phyloP scores from a whole-genome alignment of 2,888 invertebrate genomes.

The Dasypogon diadema region DNA sequence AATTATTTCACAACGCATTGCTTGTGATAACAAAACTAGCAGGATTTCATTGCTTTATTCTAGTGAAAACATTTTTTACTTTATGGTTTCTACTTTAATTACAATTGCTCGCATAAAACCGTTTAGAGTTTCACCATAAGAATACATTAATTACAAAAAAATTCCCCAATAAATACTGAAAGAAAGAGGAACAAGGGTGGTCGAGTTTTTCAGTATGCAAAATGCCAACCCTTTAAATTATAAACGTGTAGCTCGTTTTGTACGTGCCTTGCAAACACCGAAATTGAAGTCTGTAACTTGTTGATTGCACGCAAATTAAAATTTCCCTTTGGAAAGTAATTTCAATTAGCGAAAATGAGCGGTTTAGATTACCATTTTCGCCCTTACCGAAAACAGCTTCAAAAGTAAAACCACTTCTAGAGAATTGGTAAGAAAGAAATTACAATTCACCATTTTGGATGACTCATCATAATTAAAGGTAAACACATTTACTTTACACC shows the following conservation, averaged over 20 bases:
- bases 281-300: conserved; percentile 14
- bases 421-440: neutral
- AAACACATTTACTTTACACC: too few species aligned
- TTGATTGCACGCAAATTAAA: conserved; percentile 11
- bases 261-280: neutral
- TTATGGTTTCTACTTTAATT: too few species aligned
- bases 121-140: too few species aligned
- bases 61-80: too few species aligned
- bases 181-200: neutral
- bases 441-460: neutral
- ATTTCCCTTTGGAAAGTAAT: conserved; percentile 2
- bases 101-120: too few species aligned
- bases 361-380: neutral
- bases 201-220: neutral
- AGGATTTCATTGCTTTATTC: too few species aligned
- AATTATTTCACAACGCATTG: too few species aligned
- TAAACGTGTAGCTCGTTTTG: too few species aligned
- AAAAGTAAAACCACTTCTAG: neutral
- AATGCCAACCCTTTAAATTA: neutral
- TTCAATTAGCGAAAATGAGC: conserved; percentile 26
- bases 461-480: neutral
- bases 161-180: too few species aligned
- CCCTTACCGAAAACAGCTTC: neutral
- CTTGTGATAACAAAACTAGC: too few species aligned
- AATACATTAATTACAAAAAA: neutral